Base-by-base conservation (phyloP, 2,888 invertebrate species). In the Platycheirus albimanus region DNA sequence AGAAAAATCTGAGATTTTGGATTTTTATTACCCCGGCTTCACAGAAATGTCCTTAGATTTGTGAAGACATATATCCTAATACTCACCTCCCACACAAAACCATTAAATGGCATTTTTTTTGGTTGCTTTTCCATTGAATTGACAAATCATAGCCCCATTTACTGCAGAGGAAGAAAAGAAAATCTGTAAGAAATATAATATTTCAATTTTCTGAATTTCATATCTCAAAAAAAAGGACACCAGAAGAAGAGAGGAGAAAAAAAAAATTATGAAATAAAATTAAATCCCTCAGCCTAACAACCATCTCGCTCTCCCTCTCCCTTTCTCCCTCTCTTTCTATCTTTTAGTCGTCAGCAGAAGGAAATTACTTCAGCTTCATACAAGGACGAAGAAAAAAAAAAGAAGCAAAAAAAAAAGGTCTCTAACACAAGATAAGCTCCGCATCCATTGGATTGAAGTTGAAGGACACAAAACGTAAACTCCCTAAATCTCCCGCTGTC, bases 101-200 rank as follows among this genome's bases (percentile, higher is more conserved):
- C 61, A 67, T 30, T 17, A 70, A 64, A 80, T 64, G n/a, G n/a
- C n/a, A n/a, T 43, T 38, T 64, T 20, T 38, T 61, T 36, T 58
- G 15, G 43, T 51, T 17, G 1, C 5, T 11, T 47, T 1, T 70
- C 15, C 36, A 47, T 28, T 19, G 56, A 74, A 75, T 75, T 75
- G 69, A 69, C 64, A 80, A 75, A 75, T 80, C 75, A 79, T 49
- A 64, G 43, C 28, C 61, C 54, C 5, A 30, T 33, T 33, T 24
- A 10, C 56, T 47, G 24, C 20, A 41, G 49, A 38, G 56, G 33
- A 8, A 24, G 6, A 41, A 28, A 67, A 30, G 24, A 24, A 61
- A 41, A 13, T 30, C 19, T 11, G 3, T 19, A 1, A 15, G 30
- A 58, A 19, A 36, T 8, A n/a, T 36, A 54, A 45, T 33, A 56